Evolutionary conservation across 2,113 vertebrate species (phyloP), one percentile per base, ranked within the genome.

Genomic region (Solea solea): DNA sequence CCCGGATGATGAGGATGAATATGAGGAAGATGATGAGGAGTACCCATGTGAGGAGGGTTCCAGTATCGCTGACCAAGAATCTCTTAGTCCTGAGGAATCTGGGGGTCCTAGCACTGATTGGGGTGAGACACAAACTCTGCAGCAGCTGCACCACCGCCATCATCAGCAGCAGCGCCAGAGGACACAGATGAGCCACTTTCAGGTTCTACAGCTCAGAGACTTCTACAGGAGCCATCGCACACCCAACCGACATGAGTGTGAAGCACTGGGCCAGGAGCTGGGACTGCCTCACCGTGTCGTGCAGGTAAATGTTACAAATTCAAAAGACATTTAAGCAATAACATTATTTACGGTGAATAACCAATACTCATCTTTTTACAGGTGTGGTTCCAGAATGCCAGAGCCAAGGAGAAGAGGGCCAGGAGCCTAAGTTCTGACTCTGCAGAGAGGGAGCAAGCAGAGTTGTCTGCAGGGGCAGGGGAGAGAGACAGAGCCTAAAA

Each of bases 301-400:
- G 85, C 97, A 98, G 95, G 91, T 92, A 86, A 61, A 55, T 69
- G 25, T 61, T 68, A 48, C 1, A 57, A 50, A 72, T 53, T 64
- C 9, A 46, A 1, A 45, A 52, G 15, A 27, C 14, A 54, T 42
- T 4, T 41, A 8, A 45, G 66, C 9, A 45, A 27, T 16, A 11
- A 53, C 40, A 28, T 28, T 0, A 52, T 54, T 50, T 14, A 49
- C 34, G 16, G 4, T 3, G 27, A 42, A 50, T 51, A 40, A 7
- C 13, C 62, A 8, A 71, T 44, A 64, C 49, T 21, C 39, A 49
- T 45, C n/a, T 45, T 75, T 67, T 63, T 82, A 45, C 63, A 92
- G 91, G 97, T 98, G 89, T 98, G 97, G 97, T 98, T 98, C 93
- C 97, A 98, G 92, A 98, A 98, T 86, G 96, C 96, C 77, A 92